Conservation (phyloP, 2,888 invertebrate species). For the Eretmocerus hayati region DNA sequence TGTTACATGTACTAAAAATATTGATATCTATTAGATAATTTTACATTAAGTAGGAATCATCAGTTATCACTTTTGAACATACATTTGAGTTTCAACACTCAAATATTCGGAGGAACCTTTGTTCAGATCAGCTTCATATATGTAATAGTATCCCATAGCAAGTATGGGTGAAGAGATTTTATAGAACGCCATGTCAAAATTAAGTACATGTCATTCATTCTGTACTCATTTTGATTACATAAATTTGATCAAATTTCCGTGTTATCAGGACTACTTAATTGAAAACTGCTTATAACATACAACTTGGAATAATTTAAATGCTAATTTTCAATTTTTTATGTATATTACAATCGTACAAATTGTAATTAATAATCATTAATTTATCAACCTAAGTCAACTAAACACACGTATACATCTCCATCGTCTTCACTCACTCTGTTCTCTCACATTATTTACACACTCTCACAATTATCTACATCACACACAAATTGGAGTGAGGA, state of each 20-base stretch:
- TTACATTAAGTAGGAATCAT: slow-evolving; percentile 20
- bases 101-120: too few species aligned
- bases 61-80: slow-evolving; percentile 21
- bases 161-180: background rate
- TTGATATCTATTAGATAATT: slow-evolving; percentile 15
- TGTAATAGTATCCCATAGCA: background rate
- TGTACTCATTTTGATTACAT: slow-evolving; percentile 12
- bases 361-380: too few species aligned
- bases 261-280: too few species aligned
- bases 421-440: background rate
- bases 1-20: slow-evolving; percentile 17
- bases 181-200: slow-evolving; percentile 5
- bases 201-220: slow-evolving; percentile 14
- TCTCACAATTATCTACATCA: background rate
- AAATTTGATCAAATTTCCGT: slow-evolving; percentile 1
- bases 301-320: too few species aligned
- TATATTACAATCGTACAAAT: too few species aligned
- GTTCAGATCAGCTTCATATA: too few species aligned
- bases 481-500: background rate
- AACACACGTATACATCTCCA: slow-evolving; percentile 14
- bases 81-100: slow-evolving; percentile 8
- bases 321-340: too few species aligned
- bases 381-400: background rate
- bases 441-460: slow-evolving; percentile 3
- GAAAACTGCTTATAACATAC: too few species aligned